phyloP scores from a whole-genome alignment of 2,113 vertebrate species.

The Willisornis vidua region DNA sequence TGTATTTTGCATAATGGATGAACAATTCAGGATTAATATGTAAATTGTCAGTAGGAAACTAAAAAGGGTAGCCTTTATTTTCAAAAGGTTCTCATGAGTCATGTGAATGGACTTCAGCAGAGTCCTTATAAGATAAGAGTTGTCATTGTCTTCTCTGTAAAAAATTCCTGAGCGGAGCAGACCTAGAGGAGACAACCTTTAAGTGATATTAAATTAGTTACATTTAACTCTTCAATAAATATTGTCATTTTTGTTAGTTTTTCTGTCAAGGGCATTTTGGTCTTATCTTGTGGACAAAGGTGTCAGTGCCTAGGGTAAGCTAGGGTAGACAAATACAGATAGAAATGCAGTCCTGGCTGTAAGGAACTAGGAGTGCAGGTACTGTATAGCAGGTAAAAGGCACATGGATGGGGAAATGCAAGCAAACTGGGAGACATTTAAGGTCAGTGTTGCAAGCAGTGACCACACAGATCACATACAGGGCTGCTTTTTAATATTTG shows the following conservation, averaged over 20 bases:
- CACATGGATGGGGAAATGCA: background rate
- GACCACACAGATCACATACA: background rate
- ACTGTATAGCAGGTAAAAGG: background rate
- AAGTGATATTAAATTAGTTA: background rate
- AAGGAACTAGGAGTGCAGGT: background rate
- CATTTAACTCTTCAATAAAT: background rate
- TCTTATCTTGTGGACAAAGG: background rate
- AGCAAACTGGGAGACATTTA: background rate
- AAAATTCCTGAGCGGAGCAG: background rate
- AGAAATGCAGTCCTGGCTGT: background rate
- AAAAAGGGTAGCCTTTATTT: background rate
- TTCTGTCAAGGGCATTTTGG: background rate
- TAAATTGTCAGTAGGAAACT: background rate
- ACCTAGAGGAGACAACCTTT: background rate
- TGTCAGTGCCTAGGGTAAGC: background rate
- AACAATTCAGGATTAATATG: background rate
- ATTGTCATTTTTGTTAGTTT: background rate
- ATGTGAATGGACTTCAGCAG: background rate
- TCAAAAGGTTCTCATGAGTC: background rate
- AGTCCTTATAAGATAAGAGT: background rate
- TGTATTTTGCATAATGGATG: background rate
- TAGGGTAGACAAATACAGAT: background rate
- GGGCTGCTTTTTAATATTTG: background rate
- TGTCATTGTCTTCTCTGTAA: background rate
- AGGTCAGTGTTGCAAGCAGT: background rate